phyloP scores from a whole-genome alignment of 2,888 invertebrate species.

The Ochlodes sylvanus region DNA sequence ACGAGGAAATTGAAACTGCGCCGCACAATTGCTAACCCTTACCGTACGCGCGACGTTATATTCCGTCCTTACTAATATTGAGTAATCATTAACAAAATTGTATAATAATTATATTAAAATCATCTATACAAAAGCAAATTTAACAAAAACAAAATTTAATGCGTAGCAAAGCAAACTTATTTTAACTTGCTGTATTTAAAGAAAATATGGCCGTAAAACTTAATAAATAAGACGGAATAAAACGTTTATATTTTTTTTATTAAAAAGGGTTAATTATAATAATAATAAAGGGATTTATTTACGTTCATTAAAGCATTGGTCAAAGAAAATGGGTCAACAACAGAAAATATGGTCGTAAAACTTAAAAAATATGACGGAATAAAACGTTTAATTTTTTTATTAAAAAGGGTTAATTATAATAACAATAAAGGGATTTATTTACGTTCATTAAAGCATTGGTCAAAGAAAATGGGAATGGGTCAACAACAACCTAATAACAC shows the following conservation, averaged over 20 bases:
- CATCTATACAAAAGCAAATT: too few species aligned
- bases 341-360: too few species aligned
- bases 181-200: too few species aligned
- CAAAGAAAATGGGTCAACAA: conserved; percentile 11
- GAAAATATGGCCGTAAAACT: background rate
- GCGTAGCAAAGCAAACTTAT: too few species aligned
- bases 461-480: conserved; percentile 2
- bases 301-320: conserved; percentile 11
- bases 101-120: too few species aligned
- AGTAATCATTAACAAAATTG: too few species aligned
- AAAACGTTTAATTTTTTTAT: conserved; percentile 11
- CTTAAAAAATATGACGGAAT: conserved; percentile 25
- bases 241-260: conserved; percentile 2
- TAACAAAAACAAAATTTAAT: too few species aligned
- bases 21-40: conserved; percentile 23
- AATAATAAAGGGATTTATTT: conserved; percentile 1
- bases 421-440: conserved; percentile 1
- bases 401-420: background rate
- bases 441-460: conserved; percentile 11
- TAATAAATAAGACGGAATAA: conserved; percentile 24
- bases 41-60: conserved; percentile 19
- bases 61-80: conserved; percentile 6
- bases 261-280: background rate
- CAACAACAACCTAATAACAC: conserved; percentile 44
- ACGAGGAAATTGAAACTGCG: conserved; percentile 37